Conservation (phyloP, 2,113 vertebrate genomes). For the Paradisaea rubra region DNA sequence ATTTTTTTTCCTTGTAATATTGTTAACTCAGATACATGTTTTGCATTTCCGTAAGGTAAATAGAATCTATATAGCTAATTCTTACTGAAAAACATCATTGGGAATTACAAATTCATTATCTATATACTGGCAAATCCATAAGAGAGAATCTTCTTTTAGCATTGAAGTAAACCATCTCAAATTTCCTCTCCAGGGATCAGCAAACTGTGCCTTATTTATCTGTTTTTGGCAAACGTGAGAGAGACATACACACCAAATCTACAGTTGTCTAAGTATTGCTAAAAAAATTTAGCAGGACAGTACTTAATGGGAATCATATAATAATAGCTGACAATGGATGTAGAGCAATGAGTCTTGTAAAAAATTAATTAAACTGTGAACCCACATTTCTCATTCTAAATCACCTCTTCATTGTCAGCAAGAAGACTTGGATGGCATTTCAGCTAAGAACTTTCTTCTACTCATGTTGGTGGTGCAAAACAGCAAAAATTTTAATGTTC, state of each 20-base stretch:
- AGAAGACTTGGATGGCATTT: not conserved
- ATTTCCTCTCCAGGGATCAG: not conserved
- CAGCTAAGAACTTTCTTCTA: not conserved
- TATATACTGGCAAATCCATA: not conserved
- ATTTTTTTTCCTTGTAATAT: not conserved
- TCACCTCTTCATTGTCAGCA: not conserved
- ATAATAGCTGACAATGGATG: not conserved
- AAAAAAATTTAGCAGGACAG: not conserved
- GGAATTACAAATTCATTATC: not conserved
- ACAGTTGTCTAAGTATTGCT: not conserved
- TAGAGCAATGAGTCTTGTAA: not conserved
- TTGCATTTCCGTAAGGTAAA: not conserved
- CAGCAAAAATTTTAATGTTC: not conserved
- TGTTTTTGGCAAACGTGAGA: not conserved
- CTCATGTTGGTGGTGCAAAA: not conserved
- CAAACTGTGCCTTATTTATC: not conserved
- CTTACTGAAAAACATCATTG: not conserved
- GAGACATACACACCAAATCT: not conserved
- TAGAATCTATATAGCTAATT: not conserved
- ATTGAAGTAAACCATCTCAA: not conserved
- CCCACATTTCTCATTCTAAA: not conserved
- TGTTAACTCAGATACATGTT: accelerated
- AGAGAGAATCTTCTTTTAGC: not conserved
- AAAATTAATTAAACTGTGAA: not conserved
- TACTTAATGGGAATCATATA: not conserved